Evolutionary conservation across 2,888 invertebrate genomes (phyloP), one percentile per base, ranked within the genome.

Genomic region (Apamea sordens): DNA sequence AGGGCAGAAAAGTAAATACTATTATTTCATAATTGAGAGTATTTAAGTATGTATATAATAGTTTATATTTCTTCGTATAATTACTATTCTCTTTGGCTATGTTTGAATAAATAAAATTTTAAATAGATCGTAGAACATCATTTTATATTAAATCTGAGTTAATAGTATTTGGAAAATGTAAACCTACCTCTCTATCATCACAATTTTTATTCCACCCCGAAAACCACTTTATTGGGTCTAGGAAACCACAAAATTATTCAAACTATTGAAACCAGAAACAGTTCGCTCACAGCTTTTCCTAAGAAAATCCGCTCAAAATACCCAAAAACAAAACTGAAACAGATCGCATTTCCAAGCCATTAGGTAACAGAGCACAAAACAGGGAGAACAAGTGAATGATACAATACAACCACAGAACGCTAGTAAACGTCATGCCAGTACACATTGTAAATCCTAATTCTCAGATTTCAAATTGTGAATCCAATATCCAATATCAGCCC

Each of bases 381-480:
- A 11, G 15, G 13, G 36, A 59, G 0, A 59, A 61, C n/a, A 32
- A 59, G 28, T 59, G 4, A 5, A 76, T n/a, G 32, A 24, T 44
- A 65, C 11, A 28, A 15, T 11, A n/a, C 36, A 41, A 63, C 36
- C 32, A 24, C 24, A 56, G 15, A n/a, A 50, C 28, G 50, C 1
- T 32, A 24, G n/a, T 41, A 15, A 24, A 18, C 28, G n/a, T 44
- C 36, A 63, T 44, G 13, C 6, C 41, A 28, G 50, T 47, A 32
- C 50, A 15, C n/a, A 28, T 50, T 28, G 28, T 28, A 32, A 21
- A 15, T 21, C 59, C 15, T 15, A 41, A 59, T 82, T 15, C 28
- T 56, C 53, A 61, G 63, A 53, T 77, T 77, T 63, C 24, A 56
- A 71, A 81, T 65, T n/a, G 13, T n/a, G 53, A 77, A 67, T 18